A percentile compares a stretch with the other conserved stretches of the same genome.
phyloP scores from a whole-genome alignment of 1,140 invertebrate genomes.

The Hyles vespertilio region DNA sequence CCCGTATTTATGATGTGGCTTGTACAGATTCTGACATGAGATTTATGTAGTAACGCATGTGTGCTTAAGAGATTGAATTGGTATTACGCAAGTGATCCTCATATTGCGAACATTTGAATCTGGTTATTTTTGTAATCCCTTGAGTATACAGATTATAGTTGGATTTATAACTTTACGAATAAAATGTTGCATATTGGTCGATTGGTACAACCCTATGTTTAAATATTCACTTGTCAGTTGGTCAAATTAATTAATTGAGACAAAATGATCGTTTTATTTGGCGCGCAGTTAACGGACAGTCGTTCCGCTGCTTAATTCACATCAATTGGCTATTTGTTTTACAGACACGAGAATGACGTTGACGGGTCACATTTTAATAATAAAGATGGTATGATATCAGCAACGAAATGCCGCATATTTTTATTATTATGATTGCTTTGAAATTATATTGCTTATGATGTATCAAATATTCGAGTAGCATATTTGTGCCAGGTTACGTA shows the following conservation, averaged over 20 bases:
- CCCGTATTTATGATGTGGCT: conserved; percentile 62
- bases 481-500: too few relatives aligned
- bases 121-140: conserved; percentile 13
- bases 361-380: not conserved
- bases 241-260: conserved; percentile 19
- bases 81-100: conserved; percentile 44
- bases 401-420: not conserved
- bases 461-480: too few relatives aligned
- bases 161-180: too few relatives aligned
- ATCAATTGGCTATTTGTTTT: conserved; percentile 38
- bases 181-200: too few relatives aligned
- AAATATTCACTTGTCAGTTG: not conserved
- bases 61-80: conserved; percentile 61
- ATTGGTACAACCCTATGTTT: too few relatives aligned
- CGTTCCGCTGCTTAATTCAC: conserved; percentile 44
- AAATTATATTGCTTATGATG: too few relatives aligned
- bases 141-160: too few relatives aligned
- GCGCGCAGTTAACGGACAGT: conserved; percentile 25
- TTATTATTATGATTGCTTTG: too few relatives aligned
- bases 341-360: not conserved
- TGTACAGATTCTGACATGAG: conserved; percentile 56
- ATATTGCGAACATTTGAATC: conserved; percentile 19
- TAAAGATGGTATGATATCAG: not conserved
- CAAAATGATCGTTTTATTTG: conserved; percentile 23
- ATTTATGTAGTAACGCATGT: conserved; percentile 72